A percentile compares a stretch with the other conserved stretches of the same genome.
phyloP scores from a whole-genome alignment of 2,888 invertebrate species.

The Sycophila texana region DNA sequence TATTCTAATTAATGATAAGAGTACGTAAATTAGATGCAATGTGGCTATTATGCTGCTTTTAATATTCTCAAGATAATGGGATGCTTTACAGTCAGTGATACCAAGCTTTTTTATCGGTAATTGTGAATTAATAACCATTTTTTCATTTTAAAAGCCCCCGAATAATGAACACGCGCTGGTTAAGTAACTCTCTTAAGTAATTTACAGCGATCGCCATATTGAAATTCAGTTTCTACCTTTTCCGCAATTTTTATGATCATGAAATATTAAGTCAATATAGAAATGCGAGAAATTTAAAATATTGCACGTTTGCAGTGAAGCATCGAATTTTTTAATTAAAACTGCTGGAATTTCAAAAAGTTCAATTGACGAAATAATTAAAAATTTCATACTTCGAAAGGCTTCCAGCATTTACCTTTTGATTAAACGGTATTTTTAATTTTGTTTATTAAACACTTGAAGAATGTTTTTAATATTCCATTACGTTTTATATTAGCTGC shows the following conservation, averaged over 20 bases:
- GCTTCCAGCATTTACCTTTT: too few species aligned
- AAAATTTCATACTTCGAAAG: too few species aligned
- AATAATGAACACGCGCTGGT: constrained; percentile 38
- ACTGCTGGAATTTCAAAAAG: too few species aligned
- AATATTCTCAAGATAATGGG: constrained; percentile 5
- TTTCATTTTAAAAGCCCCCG: constrained; percentile 38
- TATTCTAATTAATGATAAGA: not conserved
- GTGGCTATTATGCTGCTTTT: constrained; percentile 3
- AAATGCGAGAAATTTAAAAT: not conserved
- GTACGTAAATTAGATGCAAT: not conserved
- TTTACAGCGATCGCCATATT: constrained; percentile 21
- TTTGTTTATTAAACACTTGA: too few species aligned
- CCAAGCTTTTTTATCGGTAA: constrained; percentile 20
- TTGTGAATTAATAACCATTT: not conserved
- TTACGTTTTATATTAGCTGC: too few species aligned
- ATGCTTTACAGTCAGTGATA: constrained; percentile 29
- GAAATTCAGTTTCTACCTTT: constrained; percentile 44
- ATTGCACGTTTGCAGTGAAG: not conserved
- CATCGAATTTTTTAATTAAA: too few species aligned
- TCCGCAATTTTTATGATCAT: too few species aligned
- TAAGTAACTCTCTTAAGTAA: constrained; percentile 45
- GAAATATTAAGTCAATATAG: too few species aligned
- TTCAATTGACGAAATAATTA: too few species aligned
- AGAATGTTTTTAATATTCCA: too few species aligned
- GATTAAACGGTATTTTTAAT: too few species aligned